Base-by-base conservation (phyloP, 53 echinoderm and acorn worm genomes). In the Actinopyga echinites region DNA sequence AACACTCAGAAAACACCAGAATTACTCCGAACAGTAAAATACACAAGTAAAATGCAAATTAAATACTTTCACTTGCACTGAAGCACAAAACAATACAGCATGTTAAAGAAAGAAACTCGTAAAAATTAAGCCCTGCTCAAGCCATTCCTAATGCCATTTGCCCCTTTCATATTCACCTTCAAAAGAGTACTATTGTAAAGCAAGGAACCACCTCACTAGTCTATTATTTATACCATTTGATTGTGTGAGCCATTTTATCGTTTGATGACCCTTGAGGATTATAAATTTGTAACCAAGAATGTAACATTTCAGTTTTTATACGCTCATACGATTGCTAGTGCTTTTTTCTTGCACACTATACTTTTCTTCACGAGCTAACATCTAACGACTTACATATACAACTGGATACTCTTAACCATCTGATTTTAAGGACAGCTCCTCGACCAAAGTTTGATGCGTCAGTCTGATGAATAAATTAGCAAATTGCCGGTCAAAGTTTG, bases 381-480 rank as follows among this genome's bases (percentile, higher is more conserved):
- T 8, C 43, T 74, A 43, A 44, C 74, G 54, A 44, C 74, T 74
- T n/a, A 53, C 3, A 33, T 80, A 80, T 19, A 10, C 57, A 60
- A 80, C 20, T 21, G 80, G 80, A 44, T 83, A 45, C 58, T 83
- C 66, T 20, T 83, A 12, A 22, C 83, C 45, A 21, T 42, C 45
- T 5, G 64, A 43, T 8, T 45, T 86, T 65, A 8, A 86, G 25
- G 1, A 86, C 79, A 38, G 29, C 80, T 25, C 64, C 66, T 30
- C 80, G 32, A 28, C 79, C 86, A 45, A 43, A 20, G 20, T 80
- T 58, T 4, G 35, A 35, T 8, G 75, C 75, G 21, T 85, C 85
- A 7, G 85, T 85, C 32, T 83, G 83, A 7, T 68, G 23, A 6
- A 65, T 60, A n/a, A n/a, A n/a, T n/a, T n/a, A n/a, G n/a, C n/a